Conservation (phyloP, 2,113 vertebrate species). For the Prolemur simus region DNA sequence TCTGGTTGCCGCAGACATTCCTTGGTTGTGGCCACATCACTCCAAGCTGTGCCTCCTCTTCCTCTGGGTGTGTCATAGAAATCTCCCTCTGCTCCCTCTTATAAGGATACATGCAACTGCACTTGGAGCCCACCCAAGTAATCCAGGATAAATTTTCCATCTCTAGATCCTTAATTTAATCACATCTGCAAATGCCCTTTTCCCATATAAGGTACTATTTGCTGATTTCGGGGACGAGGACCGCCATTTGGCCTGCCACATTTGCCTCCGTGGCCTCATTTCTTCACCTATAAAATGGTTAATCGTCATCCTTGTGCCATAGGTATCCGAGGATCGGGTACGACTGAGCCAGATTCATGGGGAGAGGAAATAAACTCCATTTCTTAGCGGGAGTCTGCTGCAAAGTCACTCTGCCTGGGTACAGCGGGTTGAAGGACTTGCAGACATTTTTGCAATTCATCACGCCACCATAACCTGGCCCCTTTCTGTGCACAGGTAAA, state of each 20-base stretch:
- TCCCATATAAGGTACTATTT: background rate
- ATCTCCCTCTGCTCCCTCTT: background rate
- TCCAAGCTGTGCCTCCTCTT: background rate
- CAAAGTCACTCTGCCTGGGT: background rate
- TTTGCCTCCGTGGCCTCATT: background rate
- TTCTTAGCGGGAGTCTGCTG: background rate
- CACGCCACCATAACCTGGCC: background rate
- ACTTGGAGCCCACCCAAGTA: background rate
- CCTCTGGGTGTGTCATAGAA: background rate
- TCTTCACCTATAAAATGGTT: background rate
- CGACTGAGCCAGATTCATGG: background rate
- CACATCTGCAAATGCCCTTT: background rate
- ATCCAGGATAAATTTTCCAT: background rate
- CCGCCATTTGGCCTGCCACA: background rate
- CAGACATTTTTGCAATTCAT: background rate
- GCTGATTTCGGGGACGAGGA: background rate
- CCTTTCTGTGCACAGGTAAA: conserved; percentile 60
- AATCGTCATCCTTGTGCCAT: background rate
- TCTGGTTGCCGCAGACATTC: background rate
- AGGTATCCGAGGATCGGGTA: background rate
- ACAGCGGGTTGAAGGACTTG: background rate
- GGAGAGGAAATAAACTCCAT: background rate
- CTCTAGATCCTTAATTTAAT: background rate
- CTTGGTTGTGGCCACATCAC: background rate
- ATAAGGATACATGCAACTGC: background rate